phyloP scores from a whole-genome alignment of 2,113 vertebrate genomes.

The Stercorarius parasiticus region DNA sequence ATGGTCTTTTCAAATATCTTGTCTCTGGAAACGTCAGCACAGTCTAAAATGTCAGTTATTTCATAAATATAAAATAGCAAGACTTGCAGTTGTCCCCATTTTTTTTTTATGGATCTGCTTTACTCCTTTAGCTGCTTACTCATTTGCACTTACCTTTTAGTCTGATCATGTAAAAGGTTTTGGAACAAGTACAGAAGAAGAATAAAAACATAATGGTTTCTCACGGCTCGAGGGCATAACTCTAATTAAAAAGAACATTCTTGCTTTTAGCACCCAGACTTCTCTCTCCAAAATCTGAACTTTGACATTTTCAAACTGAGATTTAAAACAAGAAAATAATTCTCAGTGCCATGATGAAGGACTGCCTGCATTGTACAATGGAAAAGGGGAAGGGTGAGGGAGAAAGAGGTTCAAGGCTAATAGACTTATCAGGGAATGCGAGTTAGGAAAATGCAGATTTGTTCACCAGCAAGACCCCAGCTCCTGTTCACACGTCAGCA shows the following conservation, averaged over 20 bases:
- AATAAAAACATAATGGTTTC: constrained; percentile 68
- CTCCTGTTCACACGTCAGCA: accelerated
- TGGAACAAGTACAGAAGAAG: constrained; percentile 53
- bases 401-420: neutral
- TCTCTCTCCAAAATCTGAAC: constrained; percentile 49
- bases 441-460: neutral
- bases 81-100: neutral
- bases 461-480: neutral
- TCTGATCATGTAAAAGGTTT: constrained; percentile 59
- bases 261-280: constrained; percentile 58
- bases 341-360: neutral
- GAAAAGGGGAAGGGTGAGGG: neutral
- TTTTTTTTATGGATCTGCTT: constrained; percentile 22
- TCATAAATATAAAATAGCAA: constrained; percentile 46
- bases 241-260: constrained; percentile 67
- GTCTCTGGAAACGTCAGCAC: neutral
- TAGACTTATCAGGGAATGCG: neutral
- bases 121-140: constrained; percentile 50
- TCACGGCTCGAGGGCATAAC: constrained; percentile 52
- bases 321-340: constrained; percentile 67
- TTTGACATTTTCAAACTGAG: constrained; percentile 67
- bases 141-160: constrained; percentile 60
- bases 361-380: neutral
- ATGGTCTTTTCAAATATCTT: neutral
- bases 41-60: constrained; percentile 11